Evolutionary conservation across 2,797 vertebrate species (phyloP).

Genomic region (Peromyscus nudipes): DNA sequence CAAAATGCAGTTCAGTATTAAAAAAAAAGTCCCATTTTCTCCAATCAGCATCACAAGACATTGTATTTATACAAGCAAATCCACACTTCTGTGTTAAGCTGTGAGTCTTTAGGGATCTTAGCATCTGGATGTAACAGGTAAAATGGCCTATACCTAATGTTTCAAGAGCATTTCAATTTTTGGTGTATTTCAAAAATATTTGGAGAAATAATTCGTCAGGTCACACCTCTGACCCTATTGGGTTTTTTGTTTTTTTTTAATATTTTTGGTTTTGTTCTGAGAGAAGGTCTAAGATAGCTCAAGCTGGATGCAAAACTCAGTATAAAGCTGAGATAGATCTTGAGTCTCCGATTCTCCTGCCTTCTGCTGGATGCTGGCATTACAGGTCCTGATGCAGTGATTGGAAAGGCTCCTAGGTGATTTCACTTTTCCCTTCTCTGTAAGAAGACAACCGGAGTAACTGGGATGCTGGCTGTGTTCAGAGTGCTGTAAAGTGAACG

Average conservation of each 20-base stretch:
- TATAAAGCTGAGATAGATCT: neutral
- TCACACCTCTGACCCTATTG: neutral
- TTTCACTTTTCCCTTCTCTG: neutral
- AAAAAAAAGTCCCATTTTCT: constrained; percentile 10
- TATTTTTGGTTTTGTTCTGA: neutral
- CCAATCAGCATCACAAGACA: neutral
- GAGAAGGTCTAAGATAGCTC: neutral
- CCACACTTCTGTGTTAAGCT: neutral
- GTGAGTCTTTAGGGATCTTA: neutral
- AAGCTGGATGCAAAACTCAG: neutral
- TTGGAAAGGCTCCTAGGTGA: neutral
- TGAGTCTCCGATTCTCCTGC: neutral
- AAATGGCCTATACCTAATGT: neutral
- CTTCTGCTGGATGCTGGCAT: neutral
- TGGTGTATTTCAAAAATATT: neutral
- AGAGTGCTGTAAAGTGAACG: constrained; percentile 75
- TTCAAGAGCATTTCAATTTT: constrained; percentile 32
- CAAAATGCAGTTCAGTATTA: neutral
- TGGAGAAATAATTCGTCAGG: neutral
- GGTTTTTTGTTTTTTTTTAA: neutral
- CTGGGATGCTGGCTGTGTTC: constrained; percentile 54
- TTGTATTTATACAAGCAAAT: constrained; percentile 53
- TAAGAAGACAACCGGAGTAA: neutral
- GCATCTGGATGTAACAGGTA: neutral
- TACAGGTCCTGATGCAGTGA: neutral